Percentiles rank a stretch among this genome's conserved stretches.
These are phyloP conservation scores for Caenorhabditis remanei DNA, from an alignment of 1,140 invertebrate genomes.

Conservation along the genomic window DNA sequence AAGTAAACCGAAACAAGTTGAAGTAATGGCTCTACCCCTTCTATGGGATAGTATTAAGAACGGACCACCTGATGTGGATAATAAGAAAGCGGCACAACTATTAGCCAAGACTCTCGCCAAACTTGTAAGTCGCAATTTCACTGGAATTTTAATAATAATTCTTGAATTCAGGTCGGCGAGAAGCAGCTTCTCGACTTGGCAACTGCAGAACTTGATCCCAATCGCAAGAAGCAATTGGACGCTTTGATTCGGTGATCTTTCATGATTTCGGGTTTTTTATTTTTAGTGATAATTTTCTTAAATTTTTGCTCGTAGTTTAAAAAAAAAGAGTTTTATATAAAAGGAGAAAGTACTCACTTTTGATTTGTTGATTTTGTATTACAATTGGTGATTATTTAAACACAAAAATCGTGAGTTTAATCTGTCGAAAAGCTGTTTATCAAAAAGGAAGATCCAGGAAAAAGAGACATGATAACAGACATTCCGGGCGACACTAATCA, in stretches of 20 bases:
- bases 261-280: neutral
- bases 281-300: slow-evolving; percentile 16
- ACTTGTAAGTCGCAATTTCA: neutral
- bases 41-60: slow-evolving; percentile 57
- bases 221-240: slow-evolving; percentile 54
- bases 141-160: neutral
- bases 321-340: too few relatives aligned
- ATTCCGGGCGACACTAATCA: neutral
- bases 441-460: neutral
- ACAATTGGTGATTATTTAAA: neutral
- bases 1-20: slow-evolving; percentile 63
- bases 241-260: slow-evolving; percentile 32
- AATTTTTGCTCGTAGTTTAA: too few relatives aligned
- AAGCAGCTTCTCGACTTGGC: slow-evolving; percentile 48
- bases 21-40: slow-evolving; percentile 54
- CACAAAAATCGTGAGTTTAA: neutral
- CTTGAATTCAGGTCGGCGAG: slow-evolving; percentile 53
- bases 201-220: slow-evolving; percentile 53
- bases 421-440: neutral
- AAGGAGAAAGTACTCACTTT: too few relatives aligned
- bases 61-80: slow-evolving; percentile 35
- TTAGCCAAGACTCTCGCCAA: slow-evolving; percentile 22
- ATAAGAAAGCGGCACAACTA: slow-evolving; percentile 36
- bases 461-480: neutral
- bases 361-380: neutral